phyloP scores from a whole-genome alignment of 2,888 invertebrate species.

The Zaprionus lineosus region DNA sequence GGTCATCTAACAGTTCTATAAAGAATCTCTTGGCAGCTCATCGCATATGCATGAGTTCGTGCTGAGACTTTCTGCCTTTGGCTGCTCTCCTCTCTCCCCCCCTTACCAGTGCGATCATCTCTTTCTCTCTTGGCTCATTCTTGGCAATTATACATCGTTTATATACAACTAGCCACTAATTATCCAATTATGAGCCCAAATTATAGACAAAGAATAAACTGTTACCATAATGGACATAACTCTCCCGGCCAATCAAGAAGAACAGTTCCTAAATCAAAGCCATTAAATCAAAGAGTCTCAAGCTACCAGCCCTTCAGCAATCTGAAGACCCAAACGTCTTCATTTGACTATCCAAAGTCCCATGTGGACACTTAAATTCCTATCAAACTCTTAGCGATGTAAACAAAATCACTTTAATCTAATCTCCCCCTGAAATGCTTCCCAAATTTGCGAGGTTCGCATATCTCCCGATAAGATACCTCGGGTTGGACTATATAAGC shows the following conservation, averaged over 20 bases:
- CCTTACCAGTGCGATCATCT: background rate
- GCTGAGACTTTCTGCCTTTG: conserved; percentile 17
- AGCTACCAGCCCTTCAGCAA: too few species aligned
- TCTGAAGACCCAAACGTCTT: too few species aligned
- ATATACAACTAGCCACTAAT: conserved; percentile 41
- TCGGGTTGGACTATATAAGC: conserved; percentile 36
- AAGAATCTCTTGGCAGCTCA: conserved; percentile 52
- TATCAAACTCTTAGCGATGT: background rate
- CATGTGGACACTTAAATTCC: too few species aligned
- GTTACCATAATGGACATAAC: conserved; percentile 60
- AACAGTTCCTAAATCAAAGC: conserved; percentile 30
- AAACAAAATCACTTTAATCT: conserved; percentile 14
- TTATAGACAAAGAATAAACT: conserved; percentile 35
- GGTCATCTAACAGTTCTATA: conserved; percentile 66
- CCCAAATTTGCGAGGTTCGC: conserved; percentile 7
- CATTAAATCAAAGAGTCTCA: too few species aligned
- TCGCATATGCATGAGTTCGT: conserved; percentile 62
- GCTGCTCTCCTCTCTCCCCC: background rate
- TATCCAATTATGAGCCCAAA: conserved; percentile 45
- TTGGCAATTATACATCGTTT: conserved; percentile 61
- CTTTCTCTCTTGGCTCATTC: too few species aligned
- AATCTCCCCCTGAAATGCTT: conserved; percentile 30
- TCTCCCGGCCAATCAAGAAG: conserved; percentile 6
- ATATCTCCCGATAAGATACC: conserved; percentile 13
- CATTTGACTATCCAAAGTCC: background rate